Percentiles rank a stretch among this genome's conserved stretches.
These are phyloP conservation scores for Morpho achilles DNA, from an alignment of 2,888 invertebrate genomes.

Conservation along the genomic window DNA sequence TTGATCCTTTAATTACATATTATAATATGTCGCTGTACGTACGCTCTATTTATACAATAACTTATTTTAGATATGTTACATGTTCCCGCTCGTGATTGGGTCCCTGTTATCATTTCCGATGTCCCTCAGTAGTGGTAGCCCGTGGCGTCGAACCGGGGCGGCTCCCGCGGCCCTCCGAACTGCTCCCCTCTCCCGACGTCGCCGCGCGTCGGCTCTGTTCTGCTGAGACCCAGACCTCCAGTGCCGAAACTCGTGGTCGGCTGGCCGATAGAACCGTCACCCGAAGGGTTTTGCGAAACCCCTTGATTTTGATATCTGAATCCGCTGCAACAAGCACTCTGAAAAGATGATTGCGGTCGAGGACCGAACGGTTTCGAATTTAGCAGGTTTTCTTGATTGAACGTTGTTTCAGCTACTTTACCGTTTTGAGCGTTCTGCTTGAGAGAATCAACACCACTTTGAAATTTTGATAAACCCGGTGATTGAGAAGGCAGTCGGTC, in stretches of 20 bases:
- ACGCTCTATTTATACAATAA: slow-evolving; percentile 24
- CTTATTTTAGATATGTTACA: slow-evolving; percentile 14
- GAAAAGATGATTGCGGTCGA: slow-evolving; percentile 8
- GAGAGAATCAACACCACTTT: not conserved
- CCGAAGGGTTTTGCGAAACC: too few relatives aligned
- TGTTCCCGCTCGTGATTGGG: not conserved
- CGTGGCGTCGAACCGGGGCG: slow-evolving; percentile 59
- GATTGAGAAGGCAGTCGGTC: not conserved
- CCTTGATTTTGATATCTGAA: slow-evolving; percentile 1
- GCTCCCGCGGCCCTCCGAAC: slow-evolving; percentile 54
- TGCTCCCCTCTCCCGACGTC: slow-evolving; percentile 47
- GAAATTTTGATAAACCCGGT: not conserved
- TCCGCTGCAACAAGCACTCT: slow-evolving; percentile 16
- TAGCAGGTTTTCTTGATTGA: not conserved
- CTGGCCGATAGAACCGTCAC: too few relatives aligned
- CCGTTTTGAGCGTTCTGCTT: not conserved
- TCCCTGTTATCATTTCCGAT: not conserved
- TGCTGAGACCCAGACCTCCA: too few relatives aligned
- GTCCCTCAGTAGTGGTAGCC: slow-evolving; percentile 43
- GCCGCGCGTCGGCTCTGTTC: slow-evolving; percentile 24
- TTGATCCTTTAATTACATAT: not conserved
- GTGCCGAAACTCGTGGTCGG: too few relatives aligned
- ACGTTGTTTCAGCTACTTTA: not conserved
- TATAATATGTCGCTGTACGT: too few relatives aligned
- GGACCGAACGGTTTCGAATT: not conserved